Base-by-base conservation (phyloP, 2,113 vertebrate genomes). In the Rhodinocichla rosea region DNA sequence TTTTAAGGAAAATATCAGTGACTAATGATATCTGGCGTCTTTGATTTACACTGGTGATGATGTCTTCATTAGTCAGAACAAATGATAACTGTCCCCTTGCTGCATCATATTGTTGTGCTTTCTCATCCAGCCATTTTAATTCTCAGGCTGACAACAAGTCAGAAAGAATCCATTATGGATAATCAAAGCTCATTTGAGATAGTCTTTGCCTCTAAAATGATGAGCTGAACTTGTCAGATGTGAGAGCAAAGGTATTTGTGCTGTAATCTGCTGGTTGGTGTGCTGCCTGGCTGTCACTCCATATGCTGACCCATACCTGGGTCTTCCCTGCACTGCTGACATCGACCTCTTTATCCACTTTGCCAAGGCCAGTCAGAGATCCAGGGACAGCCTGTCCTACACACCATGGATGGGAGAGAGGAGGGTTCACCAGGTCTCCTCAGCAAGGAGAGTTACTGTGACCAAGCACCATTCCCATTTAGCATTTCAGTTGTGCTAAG, bases 121-220 rank as follows among this genome's bases (percentile, higher is more conserved):
- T 93, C 55, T 94, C 84, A 97, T 95, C 35, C 44, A 97, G 76
- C 68, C 87, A 87, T 97, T 98, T 98, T 96, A 97, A 97, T 97
- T 98, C 98, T 97, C 95, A 97, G 17, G 16, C 87, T 97, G 96
- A 96, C 94, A 97, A 80, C 40, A 65, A 96, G 93, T 96, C 92
- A 97, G 94, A 95, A 97, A 92, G 77, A 96, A 96, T 97, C 49
- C 68, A 94, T 96, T 96, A 90, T 2, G 15, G 74, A 80, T 70
- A 80, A 98, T 97, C 95, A 98, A 97, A 97, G 87, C 37, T 78
- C 24, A 26, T 49, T 42, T 32, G 35, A 94, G 53, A 80, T 19
- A 90, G 84, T 69, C 83, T 89, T 97, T 90, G 40, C 59, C 65
- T 79, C 24, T 79, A 81, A 94, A 95, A 96, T 82, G 83, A 91